Base-by-base conservation (phyloP, 37 sponge, comb jelly and placozoan genomes). In the Spongilla lacustris region DNA sequence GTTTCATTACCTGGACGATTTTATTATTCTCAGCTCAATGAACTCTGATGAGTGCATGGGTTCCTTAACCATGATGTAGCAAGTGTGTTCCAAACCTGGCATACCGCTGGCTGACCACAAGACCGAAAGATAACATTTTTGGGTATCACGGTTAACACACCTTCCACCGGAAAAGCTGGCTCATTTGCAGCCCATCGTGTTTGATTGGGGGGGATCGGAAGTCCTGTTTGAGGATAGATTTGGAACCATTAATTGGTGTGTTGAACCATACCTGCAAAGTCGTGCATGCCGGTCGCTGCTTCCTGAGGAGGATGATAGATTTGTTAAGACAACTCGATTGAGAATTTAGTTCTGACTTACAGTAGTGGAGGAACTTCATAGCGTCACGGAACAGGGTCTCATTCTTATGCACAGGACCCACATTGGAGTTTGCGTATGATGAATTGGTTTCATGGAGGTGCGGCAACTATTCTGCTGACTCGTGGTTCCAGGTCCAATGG, bases 131-230 rank as follows among this genome's bases (percentile, higher is more conserved):
- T 91, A 5, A 36, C 69, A 4, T 80, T 82, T 71, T 41, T 86
- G 66, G 91, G 87, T 0, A 78, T 90, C 32, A 70, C 67, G 70
- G 2, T 90, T 24, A 50, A 85, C 50, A 80, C 82, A 23, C 36
- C 69, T 85, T 9, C 91, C 91, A 13, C 33, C 33, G 26, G 78
- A 86, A 19, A 91, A 91, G 67, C 85, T 89, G 31, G 31, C 25
- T 2, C 4, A 28, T n/a, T 9, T 80, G 1, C 67, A 28, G 68
- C 8, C 67, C 14, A 2, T 50, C 36, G 32, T 80, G 2, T 19
- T 12, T 29, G 68, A 67, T 1, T 86, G 78, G 78, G 19, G n/a
- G 46, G 2, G 46, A 69, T 50, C 50, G 80, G 41, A 76, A 68
- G 8, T 24, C 28, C 23, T 86, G 86, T 71, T 31, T 24, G 49